Evolutionary conservation across 2,888 invertebrate species (phyloP).

Genomic region (Drosophila pseudotalamancana): DNA sequence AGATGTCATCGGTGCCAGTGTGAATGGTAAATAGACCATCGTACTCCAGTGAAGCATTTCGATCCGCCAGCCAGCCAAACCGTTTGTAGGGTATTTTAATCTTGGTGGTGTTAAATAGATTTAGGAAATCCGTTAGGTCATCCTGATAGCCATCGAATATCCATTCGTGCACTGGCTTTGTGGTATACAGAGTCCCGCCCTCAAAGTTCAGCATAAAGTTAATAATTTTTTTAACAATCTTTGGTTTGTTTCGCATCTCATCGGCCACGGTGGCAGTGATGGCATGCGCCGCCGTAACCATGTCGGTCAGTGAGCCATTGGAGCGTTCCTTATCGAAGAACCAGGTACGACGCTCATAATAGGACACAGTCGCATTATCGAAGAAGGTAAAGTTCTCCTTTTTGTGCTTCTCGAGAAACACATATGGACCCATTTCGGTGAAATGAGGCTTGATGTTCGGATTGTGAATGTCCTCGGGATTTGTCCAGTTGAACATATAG

Average conservation of each 20-base stretch:
- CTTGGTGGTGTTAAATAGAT: conserved; percentile 85
- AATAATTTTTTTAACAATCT: conserved; percentile 84
- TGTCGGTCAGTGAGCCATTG: conserved; percentile 88
- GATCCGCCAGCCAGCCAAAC: conserved; percentile 94
- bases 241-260: conserved; percentile 85
- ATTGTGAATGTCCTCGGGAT: conserved; percentile 86
- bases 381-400: conserved; percentile 87
- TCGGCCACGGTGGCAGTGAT: conserved; percentile 89
- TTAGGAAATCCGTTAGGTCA: conserved; percentile 86
- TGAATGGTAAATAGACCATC: conserved; percentile 92
- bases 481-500: conserved; percentile 92
- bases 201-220: conserved; percentile 86
- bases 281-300: conserved; percentile 91
- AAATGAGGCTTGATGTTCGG: conserved; percentile 86
- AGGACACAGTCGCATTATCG: conserved; percentile 90
- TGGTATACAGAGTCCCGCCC: conserved; percentile 85
- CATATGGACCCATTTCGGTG: conserved; percentile 87
- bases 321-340: conserved; percentile 89
- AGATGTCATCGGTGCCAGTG: conserved; percentile 89
- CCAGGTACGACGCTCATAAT: conserved; percentile 90
- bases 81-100: conserved; percentile 88
- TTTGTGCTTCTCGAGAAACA: conserved; percentile 85
- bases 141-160: conserved; percentile 94
- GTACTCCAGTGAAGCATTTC: conserved; percentile 89
- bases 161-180: conserved; percentile 88